Conservation (phyloP, 2,888 invertebrate species). For the Watsonalla binaria region DNA sequence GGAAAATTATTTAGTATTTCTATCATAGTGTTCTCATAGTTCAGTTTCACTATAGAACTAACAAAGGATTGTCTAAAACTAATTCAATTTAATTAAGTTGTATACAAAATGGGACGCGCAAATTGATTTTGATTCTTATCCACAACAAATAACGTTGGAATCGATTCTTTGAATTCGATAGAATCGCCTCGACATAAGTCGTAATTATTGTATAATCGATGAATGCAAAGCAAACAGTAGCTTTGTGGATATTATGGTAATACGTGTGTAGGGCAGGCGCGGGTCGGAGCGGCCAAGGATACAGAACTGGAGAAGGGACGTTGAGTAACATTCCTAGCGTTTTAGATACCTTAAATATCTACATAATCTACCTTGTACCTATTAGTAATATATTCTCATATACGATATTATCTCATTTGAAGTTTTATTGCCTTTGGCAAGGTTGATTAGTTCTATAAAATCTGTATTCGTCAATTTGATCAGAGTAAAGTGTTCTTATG, state of each 20-base stretch:
- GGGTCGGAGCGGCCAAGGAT: constrained; percentile 42
- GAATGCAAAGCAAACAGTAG: constrained; percentile 1
- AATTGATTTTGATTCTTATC: too few species aligned
- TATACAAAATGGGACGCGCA: too few species aligned
- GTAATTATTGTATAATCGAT: not conserved
- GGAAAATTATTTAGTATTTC: too few species aligned
- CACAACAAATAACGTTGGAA: not conserved
- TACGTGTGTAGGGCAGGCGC: constrained; percentile 32
- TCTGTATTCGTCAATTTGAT: too few species aligned
- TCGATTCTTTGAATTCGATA: not conserved
- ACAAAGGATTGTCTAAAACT: too few species aligned
- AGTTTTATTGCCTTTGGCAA: not conserved
- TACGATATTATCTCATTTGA: not conserved
- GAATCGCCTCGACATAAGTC: not conserved
- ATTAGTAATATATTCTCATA: too few species aligned
- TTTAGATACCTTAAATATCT: constrained; percentile 11
- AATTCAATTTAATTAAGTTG: too few species aligned
- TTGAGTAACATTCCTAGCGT: constrained; percentile 39
- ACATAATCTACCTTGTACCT: not conserved
- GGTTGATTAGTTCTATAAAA: not conserved
- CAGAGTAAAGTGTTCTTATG: too few species aligned
- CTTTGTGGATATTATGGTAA: constrained; percentile 30
- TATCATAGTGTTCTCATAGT: too few species aligned
- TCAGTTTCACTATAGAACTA: too few species aligned
- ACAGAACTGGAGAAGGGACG: constrained; percentile 41